These are phyloP conservation scores for Cheilosia scutellata DNA, from an alignment of 2,888 invertebrate species.

Conservation along the genomic window DNA sequence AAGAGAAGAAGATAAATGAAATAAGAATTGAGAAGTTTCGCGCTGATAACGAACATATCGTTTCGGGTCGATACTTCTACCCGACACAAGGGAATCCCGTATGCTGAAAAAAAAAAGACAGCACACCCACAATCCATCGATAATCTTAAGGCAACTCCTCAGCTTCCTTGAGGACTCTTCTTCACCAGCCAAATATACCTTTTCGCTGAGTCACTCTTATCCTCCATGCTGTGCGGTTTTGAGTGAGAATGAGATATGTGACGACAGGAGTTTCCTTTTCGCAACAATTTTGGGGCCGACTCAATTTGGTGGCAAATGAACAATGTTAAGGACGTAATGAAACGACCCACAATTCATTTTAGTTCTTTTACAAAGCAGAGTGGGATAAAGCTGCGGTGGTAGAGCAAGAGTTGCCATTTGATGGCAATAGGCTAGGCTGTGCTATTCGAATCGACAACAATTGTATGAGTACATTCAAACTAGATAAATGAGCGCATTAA, in stretches of 20 bases:
- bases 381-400: background rate
- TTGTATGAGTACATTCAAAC: too few species aligned
- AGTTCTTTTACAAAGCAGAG: background rate
- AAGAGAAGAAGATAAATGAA: slow-evolving; percentile 30
- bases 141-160: slow-evolving; percentile 29
- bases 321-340: background rate
- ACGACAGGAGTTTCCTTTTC: background rate
- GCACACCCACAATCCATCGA: slow-evolving; percentile 49
- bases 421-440: too few species aligned
- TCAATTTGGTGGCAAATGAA: background rate
- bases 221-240: background rate
- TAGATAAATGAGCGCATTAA: too few species aligned
- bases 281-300: background rate
- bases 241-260: background rate
- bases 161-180: slow-evolving; percentile 27
- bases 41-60: slow-evolving; percentile 47
- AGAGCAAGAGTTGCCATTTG: background rate
- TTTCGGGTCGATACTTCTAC: slow-evolving; percentile 44
- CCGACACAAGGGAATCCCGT: background rate
- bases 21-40: slow-evolving; percentile 49
- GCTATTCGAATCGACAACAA: too few species aligned
- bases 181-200: slow-evolving; percentile 21
- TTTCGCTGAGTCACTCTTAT: slow-evolving; percentile 5
- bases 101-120: background rate
- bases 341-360: slow-evolving; percentile 6